Evolutionary conservation across 1,140 invertebrate species (phyloP), one percentile per base, ranked within the genome.

Genomic region (Macrobrachium nipponense): DNA sequence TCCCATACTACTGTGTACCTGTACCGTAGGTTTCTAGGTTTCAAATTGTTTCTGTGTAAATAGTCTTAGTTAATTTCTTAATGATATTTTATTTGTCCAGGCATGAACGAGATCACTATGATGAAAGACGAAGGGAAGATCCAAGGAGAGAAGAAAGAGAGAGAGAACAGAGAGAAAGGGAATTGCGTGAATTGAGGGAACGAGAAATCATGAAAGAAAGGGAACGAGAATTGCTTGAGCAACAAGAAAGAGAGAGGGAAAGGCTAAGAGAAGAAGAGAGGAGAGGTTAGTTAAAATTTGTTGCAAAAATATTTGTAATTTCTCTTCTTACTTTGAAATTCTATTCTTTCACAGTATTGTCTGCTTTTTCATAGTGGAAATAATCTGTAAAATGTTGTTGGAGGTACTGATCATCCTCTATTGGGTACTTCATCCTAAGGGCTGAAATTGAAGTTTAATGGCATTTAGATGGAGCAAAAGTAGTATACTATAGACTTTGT

Each of bases 21-120:
- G 27, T 36, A 4, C 27, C 4, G 27, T 36, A 36, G 27, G 27
- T 4, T 18, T 12, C 18, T 36, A 36, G 27, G 27, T 4, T 18
- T 12, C 18, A 59, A 59, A 79, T n/a, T 60, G 11, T 43, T 58
- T 18, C 60, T 23, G 36, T 14, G n/a, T 11, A 59, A 23, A n/a
- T 12, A 8, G 5, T 17, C 27, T 27, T 18, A 27, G 27, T 17
- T 73, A 73, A n/a, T 20, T 11, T 12, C 10, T 36, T 62, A 14
- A 10, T 15, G 0, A 27, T 70, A 17, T 44, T 58, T 58, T 72
- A 18, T 44, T 36, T 58, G 36, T 44, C 6, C 81, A 82, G 81
- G 51, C 81, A 82, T 75, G 81, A 82, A 62, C 66, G 84, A n/a
- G 84, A 80, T 36, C 84, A 86, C 61, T 86, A 86, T 62, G 84